phyloP scores from a whole-genome alignment of 1,140 invertebrate genomes.

The Dendrolimus kikuchii region DNA sequence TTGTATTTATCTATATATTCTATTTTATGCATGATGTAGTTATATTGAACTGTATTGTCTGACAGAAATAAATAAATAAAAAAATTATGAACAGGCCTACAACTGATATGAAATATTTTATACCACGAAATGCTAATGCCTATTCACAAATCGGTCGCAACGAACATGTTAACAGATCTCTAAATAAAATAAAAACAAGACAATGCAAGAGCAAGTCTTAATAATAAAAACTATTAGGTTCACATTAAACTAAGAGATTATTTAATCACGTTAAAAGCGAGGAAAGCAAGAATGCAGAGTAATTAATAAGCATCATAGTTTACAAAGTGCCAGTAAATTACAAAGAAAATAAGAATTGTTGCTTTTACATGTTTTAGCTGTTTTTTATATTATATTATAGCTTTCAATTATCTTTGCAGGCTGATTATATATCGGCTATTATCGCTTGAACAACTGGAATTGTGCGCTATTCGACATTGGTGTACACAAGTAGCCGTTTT shows the following conservation, averaged over 20 bases:
- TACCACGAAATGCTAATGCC: not conserved
- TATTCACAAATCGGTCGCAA: not conserved
- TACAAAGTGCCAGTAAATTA: not conserved
- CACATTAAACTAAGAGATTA: conserved; percentile 1
- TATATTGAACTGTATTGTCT: too few species aligned
- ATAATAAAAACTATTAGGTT: not conserved
- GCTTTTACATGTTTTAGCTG: not conserved
- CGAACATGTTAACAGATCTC: too few species aligned
- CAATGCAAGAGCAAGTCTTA: too few species aligned
- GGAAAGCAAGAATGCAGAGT: not conserved
- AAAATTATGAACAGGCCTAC: not conserved
- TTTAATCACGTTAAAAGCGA: conserved; percentile 5
- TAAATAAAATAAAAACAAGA: conserved; percentile 3
- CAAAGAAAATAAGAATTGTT: too few species aligned
- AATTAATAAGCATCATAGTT: not conserved
- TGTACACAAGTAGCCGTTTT: too few species aligned
- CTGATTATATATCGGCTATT: too few species aligned
- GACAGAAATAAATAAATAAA: too few species aligned
- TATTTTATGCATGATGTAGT: too few species aligned
- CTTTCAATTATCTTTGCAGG: too few species aligned
- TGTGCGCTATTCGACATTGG: too few species aligned
- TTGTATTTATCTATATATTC: too few species aligned
- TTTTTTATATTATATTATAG: not conserved
- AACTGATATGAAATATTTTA: not conserved
- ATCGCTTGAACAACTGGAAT: too few species aligned